Evolutionary conservation across 2,888 invertebrate genomes (phyloP), one percentile per base, ranked within the genome.

Genomic region (Pollenia amentaria): DNA sequence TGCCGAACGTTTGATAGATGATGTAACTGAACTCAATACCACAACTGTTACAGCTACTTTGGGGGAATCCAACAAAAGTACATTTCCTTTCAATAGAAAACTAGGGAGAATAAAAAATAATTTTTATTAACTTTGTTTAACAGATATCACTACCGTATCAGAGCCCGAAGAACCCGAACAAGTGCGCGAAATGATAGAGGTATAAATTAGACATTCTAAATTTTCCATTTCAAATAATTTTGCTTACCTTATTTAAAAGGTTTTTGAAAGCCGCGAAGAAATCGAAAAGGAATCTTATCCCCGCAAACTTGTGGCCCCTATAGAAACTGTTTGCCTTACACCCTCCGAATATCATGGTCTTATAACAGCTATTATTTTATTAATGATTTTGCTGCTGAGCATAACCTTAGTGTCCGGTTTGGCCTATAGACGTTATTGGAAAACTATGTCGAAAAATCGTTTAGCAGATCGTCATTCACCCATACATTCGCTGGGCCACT

Each of bases 131-230:
- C 29, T 84, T 65, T 67, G 51, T 51, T 29, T n/a, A 0, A n/a
- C 16, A 76, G 72, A 82, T 69, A n/a, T 18, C 48, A 84, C 82
- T 9, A 73, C 46, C 4, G 75, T 79, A 62, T 12, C 75, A 57
- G 93, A 89, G 85, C 51, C 85, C 0, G 94, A 94, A 64, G 93
- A 93, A 77, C 95, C 96, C 14, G 97, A 97, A 91, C 97, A 96
- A 92, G 97, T 98, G 44, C 94, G 97, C 88, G 97, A 97, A 94
- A 97, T 97, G 97, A 97, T 97, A 89, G 97, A 97, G 95, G 97
- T 97, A 93, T 89, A 87, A 44, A 21, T 38, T 69, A 16, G 1
- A 18, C 9, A 38, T n/a, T 3, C 29, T 65, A 8, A 6, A n/a
- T n/a, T n/a, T 40, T 2, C 14, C 57, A 11, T n/a, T 40, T 2